A percentile compares a stretch with the other conserved stretches of the same genome.
These are phyloP conservation scores for Lichenostomus cassidix DNA, from an alignment of 2,113 vertebrate genomes.

Conservation along the genomic window DNA sequence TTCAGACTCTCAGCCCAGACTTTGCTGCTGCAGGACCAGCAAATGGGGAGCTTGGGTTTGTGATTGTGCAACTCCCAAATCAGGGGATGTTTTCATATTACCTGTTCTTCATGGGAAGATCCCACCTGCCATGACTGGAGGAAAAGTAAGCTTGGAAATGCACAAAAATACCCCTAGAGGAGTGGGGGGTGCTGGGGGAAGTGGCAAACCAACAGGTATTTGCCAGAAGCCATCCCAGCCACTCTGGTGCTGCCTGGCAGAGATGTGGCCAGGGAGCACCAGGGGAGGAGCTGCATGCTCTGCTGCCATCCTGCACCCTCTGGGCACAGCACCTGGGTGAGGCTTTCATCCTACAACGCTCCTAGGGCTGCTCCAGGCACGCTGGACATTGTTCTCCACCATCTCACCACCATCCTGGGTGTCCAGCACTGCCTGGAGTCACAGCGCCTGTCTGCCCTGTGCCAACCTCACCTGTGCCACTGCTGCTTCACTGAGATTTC, in stretches of 20 bases:
- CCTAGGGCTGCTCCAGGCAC: rapidly evolving
- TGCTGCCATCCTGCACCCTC: not conserved
- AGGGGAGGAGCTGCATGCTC: not conserved
- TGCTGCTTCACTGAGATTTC: not conserved
- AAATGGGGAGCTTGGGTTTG: not conserved
- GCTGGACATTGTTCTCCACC: rapidly evolving
- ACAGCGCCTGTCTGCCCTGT: not conserved
- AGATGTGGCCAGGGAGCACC: too few relatives aligned
- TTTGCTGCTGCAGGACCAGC: not conserved
- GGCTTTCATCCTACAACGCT: not conserved
- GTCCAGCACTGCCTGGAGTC: not conserved
- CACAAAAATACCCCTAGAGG: not conserved
- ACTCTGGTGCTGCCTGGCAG: not conserved
- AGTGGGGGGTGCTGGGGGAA: not conserved
- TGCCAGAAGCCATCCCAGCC: not conserved
- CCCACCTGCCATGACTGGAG: rapidly evolving
- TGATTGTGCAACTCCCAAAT: not conserved
- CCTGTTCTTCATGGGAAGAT: not conserved
- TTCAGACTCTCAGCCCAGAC: not conserved
- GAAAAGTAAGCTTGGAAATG: not conserved
- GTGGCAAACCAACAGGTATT: not conserved
- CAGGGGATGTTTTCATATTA: not conserved
- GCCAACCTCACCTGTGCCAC: not conserved
- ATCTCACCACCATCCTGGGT: rapidly evolving
- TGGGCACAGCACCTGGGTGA: rapidly evolving